Evolutionary conservation across 2,888 invertebrate genomes (phyloP), one percentile per base, ranked within the genome.

Genomic region (Apamea monoglypha): DNA sequence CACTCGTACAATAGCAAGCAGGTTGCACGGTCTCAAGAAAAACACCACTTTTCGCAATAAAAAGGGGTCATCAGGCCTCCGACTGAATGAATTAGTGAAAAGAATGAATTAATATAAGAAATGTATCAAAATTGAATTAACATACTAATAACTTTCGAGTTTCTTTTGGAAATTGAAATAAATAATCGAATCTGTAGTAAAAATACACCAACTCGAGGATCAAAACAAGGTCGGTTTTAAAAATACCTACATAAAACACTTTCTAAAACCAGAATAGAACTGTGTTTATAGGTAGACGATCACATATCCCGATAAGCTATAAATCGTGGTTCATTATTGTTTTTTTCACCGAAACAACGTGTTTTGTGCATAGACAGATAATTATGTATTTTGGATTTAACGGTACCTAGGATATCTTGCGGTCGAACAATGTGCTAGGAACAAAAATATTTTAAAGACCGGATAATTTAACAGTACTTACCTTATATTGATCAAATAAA

Each of bases 221-320:
- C 29, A 75, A 53, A 85, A 82, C 78, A 82, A 86, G 74, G 74
- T 78, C 70, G 47, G 29, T 53, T 71, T 73, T 59, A 76, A 67
- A 73, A 78, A 79, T 61, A 70, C 18, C 32, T 10, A 78, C n/a
- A 40, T 32, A 47, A 63, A 78, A 71, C 56, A 79, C 88, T 88
- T 88, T 88, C 87, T 88, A 86, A 86, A 88, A 85, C 81, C 82
- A 71, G 88, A 79, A 84, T 50, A 44, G n/a, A 81, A 76, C 61
- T 71, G 76, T 88, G 84, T 84, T 78, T 82, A 76, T 82, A 77
- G 71, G 64, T 73, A 71, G 50, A 70, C 61, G 14, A 59, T 44
- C 50, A 64, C 25, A 76, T 64, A 71, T 74, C 74, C 53, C 16
- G 18, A 74, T 74, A 32, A 32, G 50, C 56, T 25, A 66, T 75